These are phyloP conservation scores for Lynx canadensis DNA, from an alignment of 2,113 vertebrate genomes.

Conservation along the genomic window DNA sequence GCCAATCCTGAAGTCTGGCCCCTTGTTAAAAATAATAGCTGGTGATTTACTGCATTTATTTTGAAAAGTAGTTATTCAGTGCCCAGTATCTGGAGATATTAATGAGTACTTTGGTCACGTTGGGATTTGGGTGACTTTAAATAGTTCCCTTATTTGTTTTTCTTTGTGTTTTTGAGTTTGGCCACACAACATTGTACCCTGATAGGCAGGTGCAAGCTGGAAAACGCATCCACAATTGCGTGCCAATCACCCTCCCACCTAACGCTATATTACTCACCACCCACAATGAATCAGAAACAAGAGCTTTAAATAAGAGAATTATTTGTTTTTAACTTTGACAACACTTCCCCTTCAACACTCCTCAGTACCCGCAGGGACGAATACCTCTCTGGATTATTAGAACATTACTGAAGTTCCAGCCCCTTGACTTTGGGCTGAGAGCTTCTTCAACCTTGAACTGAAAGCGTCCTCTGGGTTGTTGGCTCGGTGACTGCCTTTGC, in stretches of 20 bases:
- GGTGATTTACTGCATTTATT: constrained; percentile 46
- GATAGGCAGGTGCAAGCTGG: background rate
- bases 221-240: background rate
- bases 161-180: background rate
- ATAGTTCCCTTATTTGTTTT: background rate
- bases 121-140: constrained; percentile 18
- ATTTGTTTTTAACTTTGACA: constrained; percentile 43
- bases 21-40: constrained; percentile 44
- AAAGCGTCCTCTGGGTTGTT: constrained; percentile 21
- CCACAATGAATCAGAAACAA: constrained; percentile 46
- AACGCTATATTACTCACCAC: constrained; percentile 48
- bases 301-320: constrained; percentile 57
- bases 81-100: constrained; percentile 39
- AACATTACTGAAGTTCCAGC: background rate
- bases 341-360: background rate
- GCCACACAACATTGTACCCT: background rate
- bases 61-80: constrained; percentile 60
- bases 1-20: background rate
- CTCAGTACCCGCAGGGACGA: background rate
- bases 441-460: constrained; percentile 52
- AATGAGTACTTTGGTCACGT: constrained; percentile 53
- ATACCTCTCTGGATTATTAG: background rate
- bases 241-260: constrained; percentile 36
- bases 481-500: background rate
- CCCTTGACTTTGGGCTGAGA: background rate